phyloP scores from a whole-genome alignment of 2,888 invertebrate species.

The Agrenia bidenticulata region DNA sequence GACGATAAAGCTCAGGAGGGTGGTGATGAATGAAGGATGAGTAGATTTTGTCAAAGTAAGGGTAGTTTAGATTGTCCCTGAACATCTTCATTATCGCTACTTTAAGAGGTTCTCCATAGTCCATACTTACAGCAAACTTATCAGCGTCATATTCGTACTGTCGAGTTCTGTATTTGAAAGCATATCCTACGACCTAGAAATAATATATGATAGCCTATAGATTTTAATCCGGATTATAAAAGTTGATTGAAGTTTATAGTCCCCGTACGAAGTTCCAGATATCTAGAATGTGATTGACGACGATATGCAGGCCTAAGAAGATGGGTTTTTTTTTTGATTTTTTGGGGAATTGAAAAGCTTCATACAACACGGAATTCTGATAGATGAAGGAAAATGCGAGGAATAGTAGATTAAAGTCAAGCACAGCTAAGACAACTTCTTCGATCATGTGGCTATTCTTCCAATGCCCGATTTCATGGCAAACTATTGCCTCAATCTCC shows the following conservation, averaged over 20 bases:
- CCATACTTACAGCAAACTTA: constrained; percentile 21
- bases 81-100: constrained; percentile 12
- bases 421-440: constrained; percentile 15
- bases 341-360: constrained; percentile 20
- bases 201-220: not conserved
- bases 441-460: constrained; percentile 1
- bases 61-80: constrained; percentile 20
- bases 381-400: constrained; percentile 16
- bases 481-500: constrained; percentile 28
- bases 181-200: constrained; percentile 1
- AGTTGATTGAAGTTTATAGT: not conserved
- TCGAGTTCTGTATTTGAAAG: not conserved
- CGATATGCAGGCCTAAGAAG: constrained; percentile 16
- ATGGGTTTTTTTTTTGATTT: constrained; percentile 21
- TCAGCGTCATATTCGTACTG: constrained; percentile 19
- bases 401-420: constrained; percentile 12
- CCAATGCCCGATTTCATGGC: constrained; percentile 27
- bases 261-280: not conserved
- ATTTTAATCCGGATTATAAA: not conserved
- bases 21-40: constrained; percentile 10
- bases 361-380: constrained; percentile 23
- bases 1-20: not conserved
- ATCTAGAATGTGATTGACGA: constrained; percentile 12
- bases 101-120: constrained; percentile 27
- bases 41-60: constrained; percentile 18